These are phyloP conservation scores for Denticeps clupeoides DNA, from an alignment of 2,797 vertebrate genomes.

Conservation along the genomic window DNA sequence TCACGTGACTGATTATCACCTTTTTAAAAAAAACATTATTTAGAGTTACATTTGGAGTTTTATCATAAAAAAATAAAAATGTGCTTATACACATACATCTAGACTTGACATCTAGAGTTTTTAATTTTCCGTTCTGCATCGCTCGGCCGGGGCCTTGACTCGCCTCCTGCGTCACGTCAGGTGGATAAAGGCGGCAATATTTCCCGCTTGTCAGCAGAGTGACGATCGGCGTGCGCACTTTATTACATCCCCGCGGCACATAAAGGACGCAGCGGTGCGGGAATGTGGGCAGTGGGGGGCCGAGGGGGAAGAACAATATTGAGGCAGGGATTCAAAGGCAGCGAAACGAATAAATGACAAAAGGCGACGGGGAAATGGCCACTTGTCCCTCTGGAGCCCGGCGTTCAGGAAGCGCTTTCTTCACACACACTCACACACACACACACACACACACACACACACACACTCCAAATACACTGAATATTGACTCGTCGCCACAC, in stretches of 20 bases:
- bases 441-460: not conserved
- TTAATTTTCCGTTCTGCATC: no score
- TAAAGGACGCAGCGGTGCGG: not conserved
- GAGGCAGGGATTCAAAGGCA: conserved; percentile 4
- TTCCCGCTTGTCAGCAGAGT: conserved; percentile 19
- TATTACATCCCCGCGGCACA: conserved; percentile 21
- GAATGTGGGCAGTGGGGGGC: conserved; percentile 9
- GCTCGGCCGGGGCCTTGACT: conserved; percentile 11
- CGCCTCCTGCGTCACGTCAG: conserved; percentile 12
- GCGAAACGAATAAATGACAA: conserved; percentile 28
- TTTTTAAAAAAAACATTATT: no score
- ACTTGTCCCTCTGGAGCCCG: conserved; percentile 13
- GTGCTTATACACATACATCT: no score
- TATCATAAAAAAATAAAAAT: no score
- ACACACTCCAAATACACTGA: no score
- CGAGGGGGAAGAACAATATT: not conserved
- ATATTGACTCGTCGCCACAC: no score
- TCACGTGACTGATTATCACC: no score
- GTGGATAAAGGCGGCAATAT: conserved; percentile 16
- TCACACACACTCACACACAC: not conserved
- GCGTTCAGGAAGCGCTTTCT: not conserved
- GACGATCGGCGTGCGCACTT: conserved; percentile 4
- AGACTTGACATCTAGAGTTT: no score
- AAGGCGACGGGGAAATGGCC: conserved; percentile 42
- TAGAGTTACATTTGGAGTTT: no score